Base-by-base conservation (phyloP, 2,113 vertebrate species). In the Halichoerus grypus region DNA sequence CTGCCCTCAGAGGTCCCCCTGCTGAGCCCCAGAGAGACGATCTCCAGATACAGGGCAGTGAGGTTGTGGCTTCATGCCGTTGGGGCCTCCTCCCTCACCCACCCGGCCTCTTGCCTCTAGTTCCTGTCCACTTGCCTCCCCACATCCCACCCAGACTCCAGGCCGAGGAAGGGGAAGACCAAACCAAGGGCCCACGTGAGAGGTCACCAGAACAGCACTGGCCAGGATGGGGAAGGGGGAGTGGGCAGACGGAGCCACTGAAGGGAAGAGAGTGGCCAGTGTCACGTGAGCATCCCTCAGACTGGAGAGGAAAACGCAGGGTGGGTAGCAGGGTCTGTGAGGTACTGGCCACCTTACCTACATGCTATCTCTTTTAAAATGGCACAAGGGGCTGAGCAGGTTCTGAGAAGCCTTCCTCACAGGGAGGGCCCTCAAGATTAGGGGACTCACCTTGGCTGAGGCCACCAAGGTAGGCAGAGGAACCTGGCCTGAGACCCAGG, bases 11-110 rank as follows among this genome's bases (percentile, higher is more conserved):
- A 82, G 89, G 63, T 90, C 94, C 85, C 51, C 81, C 69, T 0
- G 1, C 74, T 14, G 80, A 97, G 51, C 46, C 83, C 94, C 51
- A 84, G 51, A 85, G 16, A 88, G 72, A 46, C 26, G 42, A 67
- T 85, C 85, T 36, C 53, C 33, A 92, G 61, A 67, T 77, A 67
- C 36, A 71, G n/a, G 24, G 26, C 24, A 39, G 3, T 39, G 42
- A 81, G 11, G 19, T 19, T 10, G 0, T 8, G 22, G 24, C 51
- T 77, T 12, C 8, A 77, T n/a, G 33, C 51, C 3, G 0, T 1
- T 4, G 12, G 39, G 72, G 55, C 22, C 26, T 51, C 67, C 63
- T 21, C 57, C 72, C 42, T 5, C 31, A 51, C 15, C 31, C 36
- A 77, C 18, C 15, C 65, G 28, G 76, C 33, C 22, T 65, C 46